Percentiles rank a stretch among this genome's conserved stretches.
Evolutionary conservation across 2,888 invertebrate species (phyloP).

Genomic region (Tuberolachnus salignus): DNA sequence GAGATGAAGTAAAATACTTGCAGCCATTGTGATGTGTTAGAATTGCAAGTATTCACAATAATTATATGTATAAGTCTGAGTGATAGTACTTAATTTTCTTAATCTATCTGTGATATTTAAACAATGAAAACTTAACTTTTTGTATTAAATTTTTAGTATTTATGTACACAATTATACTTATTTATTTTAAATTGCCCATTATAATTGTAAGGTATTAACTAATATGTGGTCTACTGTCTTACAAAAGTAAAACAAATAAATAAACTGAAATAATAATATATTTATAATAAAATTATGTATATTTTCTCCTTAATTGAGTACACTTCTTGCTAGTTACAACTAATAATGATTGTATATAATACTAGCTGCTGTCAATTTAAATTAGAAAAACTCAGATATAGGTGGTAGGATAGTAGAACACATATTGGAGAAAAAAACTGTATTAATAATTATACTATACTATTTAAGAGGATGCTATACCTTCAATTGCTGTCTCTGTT

Average conservation of each 20-base stretch:
- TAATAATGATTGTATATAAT: too few species aligned
- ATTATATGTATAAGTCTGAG: slow-evolving; percentile 40
- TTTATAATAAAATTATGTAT: background rate
- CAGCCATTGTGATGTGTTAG: slow-evolving; percentile 57
- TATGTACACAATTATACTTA: background rate
- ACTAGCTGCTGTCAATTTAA: too few species aligned
- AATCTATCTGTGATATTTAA: slow-evolving; percentile 49
- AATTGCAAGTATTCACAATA: slow-evolving; percentile 39
- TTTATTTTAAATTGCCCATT: too few species aligned
- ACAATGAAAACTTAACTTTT: background rate
- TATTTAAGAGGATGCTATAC: too few species aligned
- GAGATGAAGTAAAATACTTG: slow-evolving; percentile 58
- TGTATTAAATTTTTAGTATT: background rate
- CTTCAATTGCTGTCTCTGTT: too few species aligned
- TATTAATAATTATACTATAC: too few species aligned
- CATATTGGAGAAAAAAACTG: too few species aligned
- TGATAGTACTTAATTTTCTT: slow-evolving; percentile 8
- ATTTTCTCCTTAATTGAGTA: background rate
- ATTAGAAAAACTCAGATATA: too few species aligned
- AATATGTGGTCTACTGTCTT: background rate
- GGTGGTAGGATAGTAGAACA: too few species aligned
- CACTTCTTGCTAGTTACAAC: too few species aligned
- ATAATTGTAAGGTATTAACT: background rate
- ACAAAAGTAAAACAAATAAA: background rate
- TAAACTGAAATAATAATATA: background rate